A percentile compares a stretch with the other conserved stretches of the same genome.
These are phyloP conservation scores for Neodiprion pinetum DNA, from an alignment of 1,140 invertebrate genomes.

Conservation along the genomic window DNA sequence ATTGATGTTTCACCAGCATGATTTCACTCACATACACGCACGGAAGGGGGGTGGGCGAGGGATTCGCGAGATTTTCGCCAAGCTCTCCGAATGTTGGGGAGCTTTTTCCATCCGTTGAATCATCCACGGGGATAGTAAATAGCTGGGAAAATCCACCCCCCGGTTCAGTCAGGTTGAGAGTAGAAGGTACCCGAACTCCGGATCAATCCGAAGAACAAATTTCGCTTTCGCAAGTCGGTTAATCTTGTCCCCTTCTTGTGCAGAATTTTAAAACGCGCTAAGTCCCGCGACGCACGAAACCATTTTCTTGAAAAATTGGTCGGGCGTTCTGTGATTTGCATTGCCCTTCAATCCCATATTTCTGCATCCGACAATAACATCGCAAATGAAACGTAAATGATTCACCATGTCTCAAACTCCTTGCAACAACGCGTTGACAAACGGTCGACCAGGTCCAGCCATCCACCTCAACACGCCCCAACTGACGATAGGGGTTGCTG, in stretches of 20 bases:
- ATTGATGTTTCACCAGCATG: not conserved
- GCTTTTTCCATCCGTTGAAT: too few species aligned
- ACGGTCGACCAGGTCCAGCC: slow-evolving; percentile 32
- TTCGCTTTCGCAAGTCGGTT: not conserved
- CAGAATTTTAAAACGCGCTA: not conserved
- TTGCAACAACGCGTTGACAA: not conserved
- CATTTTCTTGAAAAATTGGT: not conserved
- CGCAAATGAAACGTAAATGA: not conserved
- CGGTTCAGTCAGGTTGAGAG: not conserved
- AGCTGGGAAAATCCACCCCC: not conserved
- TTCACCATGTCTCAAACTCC: not conserved
- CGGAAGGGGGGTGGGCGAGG: too few species aligned
- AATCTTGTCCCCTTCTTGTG: not conserved
- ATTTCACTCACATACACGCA: not conserved
- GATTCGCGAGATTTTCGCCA: not conserved
- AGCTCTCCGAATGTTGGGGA: not conserved
- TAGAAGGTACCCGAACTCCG: not conserved
- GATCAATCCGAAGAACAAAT: not conserved
- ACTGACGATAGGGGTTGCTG: slow-evolving; percentile 41
- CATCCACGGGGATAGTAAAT: too few species aligned
- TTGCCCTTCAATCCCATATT: not conserved
- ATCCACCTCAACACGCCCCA: slow-evolving; percentile 43
- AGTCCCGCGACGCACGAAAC: not conserved
- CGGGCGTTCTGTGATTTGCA: not conserved
- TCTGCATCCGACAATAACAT: not conserved